Evolutionary conservation across 2,797 vertebrate species (phyloP).

Genomic region (Pipistrellus nathusii): DNA sequence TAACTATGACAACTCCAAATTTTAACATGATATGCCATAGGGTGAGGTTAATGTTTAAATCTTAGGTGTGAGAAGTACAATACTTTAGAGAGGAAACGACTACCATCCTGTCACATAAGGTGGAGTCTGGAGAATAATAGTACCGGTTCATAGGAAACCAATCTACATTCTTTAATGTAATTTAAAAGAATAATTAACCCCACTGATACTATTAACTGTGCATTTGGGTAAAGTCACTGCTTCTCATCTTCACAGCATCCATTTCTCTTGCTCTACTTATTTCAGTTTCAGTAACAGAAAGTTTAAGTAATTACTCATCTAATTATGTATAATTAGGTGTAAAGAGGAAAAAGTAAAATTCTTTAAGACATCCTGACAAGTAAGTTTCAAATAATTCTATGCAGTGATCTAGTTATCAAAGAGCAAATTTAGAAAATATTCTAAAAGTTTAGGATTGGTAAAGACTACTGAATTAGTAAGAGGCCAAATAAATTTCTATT

Average conservation of each 20-base stretch:
- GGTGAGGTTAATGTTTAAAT: slow-evolving; percentile 40
- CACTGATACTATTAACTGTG: neutral
- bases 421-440: slow-evolving; percentile 40
- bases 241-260: neutral
- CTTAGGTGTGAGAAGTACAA: neutral
- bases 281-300: slow-evolving; percentile 14
- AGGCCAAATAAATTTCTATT: slow-evolving; percentile 16
- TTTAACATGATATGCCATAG: neutral
- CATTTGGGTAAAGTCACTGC: neutral
- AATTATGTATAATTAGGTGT: neutral
- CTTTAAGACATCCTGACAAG: neutral
- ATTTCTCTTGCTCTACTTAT: neutral
- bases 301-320: neutral
- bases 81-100: slow-evolving; percentile 13
- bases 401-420: neutral
- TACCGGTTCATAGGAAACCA: neutral
- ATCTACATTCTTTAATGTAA: neutral
- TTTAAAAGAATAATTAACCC: neutral
- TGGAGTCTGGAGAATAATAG: slow-evolving; percentile 2
- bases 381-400: slow-evolving; percentile 31
- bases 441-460: neutral
- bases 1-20: neutral
- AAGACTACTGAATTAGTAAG: neutral
- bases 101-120: neutral
- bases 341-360: neutral